Conservation (phyloP, 2,113 vertebrate genomes). For the Lutjanus erythropterus region DNA sequence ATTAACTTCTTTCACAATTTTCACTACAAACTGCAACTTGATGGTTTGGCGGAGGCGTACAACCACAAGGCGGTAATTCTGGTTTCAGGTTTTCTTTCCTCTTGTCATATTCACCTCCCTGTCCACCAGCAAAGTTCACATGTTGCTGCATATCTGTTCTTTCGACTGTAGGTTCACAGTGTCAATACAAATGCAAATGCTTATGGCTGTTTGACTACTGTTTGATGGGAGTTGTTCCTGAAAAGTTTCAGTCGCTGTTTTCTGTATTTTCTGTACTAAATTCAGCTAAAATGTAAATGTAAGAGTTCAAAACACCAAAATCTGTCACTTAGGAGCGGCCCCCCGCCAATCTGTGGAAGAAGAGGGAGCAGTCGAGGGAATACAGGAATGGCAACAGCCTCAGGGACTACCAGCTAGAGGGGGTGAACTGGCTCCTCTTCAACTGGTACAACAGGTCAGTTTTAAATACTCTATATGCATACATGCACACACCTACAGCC, state of each 20-base stretch:
- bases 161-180: not conserved
- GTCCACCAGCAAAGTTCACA: not conserved
- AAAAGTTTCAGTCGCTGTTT: not conserved
- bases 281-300: slow-evolving; percentile 5
- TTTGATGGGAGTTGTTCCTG: too few relatives aligned
- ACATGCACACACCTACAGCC: not conserved
- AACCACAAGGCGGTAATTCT: too few relatives aligned
- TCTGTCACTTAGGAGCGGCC: slow-evolving; percentile 90
- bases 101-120: not conserved
- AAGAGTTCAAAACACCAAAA: not conserved
- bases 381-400: slow-evolving; percentile 98
- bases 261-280: not conserved
- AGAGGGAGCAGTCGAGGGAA: slow-evolving; percentile 95
- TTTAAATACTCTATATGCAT: not conserved
- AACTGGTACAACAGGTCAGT: slow-evolving; percentile 99
- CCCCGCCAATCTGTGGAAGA: slow-evolving; percentile 96
- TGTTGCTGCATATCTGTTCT: not conserved
- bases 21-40: too few relatives aligned
- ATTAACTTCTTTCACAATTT: too few relatives aligned
- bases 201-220: not conserved
- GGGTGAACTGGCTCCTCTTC: slow-evolving; percentile 99
- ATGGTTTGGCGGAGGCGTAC: too few relatives aligned
- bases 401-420: slow-evolving; percentile 99
- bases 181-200: not conserved
- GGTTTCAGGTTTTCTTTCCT: not conserved